A percentile compares a stretch with the other conserved stretches of the same genome.
Evolutionary conservation across 2,113 vertebrate species (phyloP).

Genomic region (Eidolon helvum): DNA sequence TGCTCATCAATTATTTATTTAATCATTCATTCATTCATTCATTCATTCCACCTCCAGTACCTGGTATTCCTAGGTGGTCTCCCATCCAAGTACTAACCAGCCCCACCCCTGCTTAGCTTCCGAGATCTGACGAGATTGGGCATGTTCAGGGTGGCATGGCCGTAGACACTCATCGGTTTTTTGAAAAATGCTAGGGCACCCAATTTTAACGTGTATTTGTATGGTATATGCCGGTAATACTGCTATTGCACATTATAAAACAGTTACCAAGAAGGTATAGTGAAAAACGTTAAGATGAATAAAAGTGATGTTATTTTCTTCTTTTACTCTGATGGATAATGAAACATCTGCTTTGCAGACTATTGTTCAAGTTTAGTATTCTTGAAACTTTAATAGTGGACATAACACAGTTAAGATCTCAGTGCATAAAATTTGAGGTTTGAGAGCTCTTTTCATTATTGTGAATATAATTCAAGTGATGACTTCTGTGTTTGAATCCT

Average conservation of each 20-base stretch:
- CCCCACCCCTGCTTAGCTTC: too few species aligned
- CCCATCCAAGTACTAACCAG: too few species aligned
- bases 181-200: not conserved
- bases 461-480: not conserved
- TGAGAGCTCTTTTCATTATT: not conserved
- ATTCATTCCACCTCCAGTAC: too few species aligned
- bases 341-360: not conserved
- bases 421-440: not conserved
- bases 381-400: not conserved
- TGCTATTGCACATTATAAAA: not conserved
- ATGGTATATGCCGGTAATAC: not conserved
- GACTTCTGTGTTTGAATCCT: not conserved
- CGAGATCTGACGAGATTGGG: too few species aligned
- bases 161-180: too few species aligned
- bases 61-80: too few species aligned
- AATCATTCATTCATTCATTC: too few species aligned
- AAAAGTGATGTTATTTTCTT: not conserved
- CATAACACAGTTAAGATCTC: not conserved
- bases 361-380: not conserved
- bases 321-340: not conserved
- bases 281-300: not conserved
- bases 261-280: not conserved
- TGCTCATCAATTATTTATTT: not conserved
- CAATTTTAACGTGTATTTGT: not conserved
- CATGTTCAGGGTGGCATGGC: too few species aligned